These are phyloP conservation scores for Leptodactylus fuscus DNA, from an alignment of 2,113 vertebrate genomes.

Conservation along the genomic window DNA sequence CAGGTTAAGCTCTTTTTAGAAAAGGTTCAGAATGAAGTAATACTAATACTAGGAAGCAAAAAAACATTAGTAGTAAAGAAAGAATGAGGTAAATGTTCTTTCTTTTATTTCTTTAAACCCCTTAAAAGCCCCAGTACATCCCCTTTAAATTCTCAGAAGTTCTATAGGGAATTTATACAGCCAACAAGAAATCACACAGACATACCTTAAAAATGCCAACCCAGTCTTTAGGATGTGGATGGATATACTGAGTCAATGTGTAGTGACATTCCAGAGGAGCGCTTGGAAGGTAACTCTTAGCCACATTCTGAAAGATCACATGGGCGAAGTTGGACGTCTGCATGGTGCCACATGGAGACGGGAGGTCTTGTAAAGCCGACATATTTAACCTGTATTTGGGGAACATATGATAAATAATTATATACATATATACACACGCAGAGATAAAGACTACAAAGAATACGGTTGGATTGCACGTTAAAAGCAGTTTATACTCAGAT, in stretches of 20 bases:
- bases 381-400: slow-evolving; percentile 79
- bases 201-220: slow-evolving; percentile 98
- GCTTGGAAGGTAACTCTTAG: slow-evolving; percentile 95
- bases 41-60: too few relatives aligned
- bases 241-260: slow-evolving; percentile 93
- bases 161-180: not conserved
- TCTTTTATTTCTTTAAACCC: too few relatives aligned
- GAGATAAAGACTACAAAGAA: too few relatives aligned
- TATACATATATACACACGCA: not conserved
- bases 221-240: slow-evolving; percentile 95
- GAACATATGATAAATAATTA: slow-evolving; percentile 10
- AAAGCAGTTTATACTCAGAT: too few relatives aligned
- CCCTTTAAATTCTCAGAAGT: too few relatives aligned
- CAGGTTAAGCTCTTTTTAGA: too few relatives aligned
- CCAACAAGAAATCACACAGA: not conserved
- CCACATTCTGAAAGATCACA: slow-evolving; percentile 98
- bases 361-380: slow-evolving; percentile 85
- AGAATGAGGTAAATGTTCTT: too few relatives aligned
- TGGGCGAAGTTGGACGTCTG: slow-evolving; percentile 98
- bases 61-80: too few relatives aligned
- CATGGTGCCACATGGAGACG: slow-evolving; percentile 76
- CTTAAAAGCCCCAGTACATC: too few relatives aligned
- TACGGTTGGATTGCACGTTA: too few relatives aligned
- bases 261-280: slow-evolving; percentile 94
- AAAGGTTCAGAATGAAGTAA: too few relatives aligned